These are phyloP conservation scores for Eretmocerus hayati DNA, from an alignment of 2,888 invertebrate genomes.

Conservation along the genomic window DNA sequence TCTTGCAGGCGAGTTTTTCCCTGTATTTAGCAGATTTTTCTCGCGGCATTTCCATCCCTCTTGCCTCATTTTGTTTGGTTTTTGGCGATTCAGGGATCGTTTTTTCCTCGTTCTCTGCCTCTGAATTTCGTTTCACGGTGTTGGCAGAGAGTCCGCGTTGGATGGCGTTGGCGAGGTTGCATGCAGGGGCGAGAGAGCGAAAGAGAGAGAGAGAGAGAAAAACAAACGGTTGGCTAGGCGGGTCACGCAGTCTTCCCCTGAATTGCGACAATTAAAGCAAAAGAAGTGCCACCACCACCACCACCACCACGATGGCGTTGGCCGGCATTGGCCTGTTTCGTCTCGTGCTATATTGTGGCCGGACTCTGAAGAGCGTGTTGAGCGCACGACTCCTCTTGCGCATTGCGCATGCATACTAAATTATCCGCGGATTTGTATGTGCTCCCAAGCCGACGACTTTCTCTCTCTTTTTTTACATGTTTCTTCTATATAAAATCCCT, in stretches of 20 bases:
- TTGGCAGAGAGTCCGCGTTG: constrained; percentile 6
- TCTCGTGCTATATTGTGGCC: too few relatives aligned
- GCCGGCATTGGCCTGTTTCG: too few relatives aligned
- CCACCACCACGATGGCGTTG: too few relatives aligned
- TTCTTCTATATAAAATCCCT: background rate
- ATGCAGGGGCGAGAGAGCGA: too few relatives aligned
- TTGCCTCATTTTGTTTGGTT: constrained; percentile 22
- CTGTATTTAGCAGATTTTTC: constrained; percentile 14
- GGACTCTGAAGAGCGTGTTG: background rate
- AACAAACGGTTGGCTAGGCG: constrained; percentile 25
- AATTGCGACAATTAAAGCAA: constrained; percentile 33
- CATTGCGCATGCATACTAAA: constrained; percentile 29
- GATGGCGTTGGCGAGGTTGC: too few relatives aligned
- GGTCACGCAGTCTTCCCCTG: constrained; percentile 30
- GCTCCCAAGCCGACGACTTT: constrained; percentile 7
- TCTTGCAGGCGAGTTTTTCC: constrained; percentile 1
- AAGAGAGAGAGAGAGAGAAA: constrained; percentile 3
- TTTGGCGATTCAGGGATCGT: background rate
- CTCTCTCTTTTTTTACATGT: background rate
- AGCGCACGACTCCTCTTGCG: constrained; percentile 1
- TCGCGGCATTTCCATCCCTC: constrained; percentile 16
- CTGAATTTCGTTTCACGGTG: constrained; percentile 22
- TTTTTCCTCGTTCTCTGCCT: constrained; percentile 22
- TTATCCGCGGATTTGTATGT: constrained; percentile 25
- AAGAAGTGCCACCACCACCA: constrained; percentile 22